These are phyloP conservation scores for Rhabdornis inornatus DNA, from an alignment of 2,113 vertebrate species.

Conservation along the genomic window DNA sequence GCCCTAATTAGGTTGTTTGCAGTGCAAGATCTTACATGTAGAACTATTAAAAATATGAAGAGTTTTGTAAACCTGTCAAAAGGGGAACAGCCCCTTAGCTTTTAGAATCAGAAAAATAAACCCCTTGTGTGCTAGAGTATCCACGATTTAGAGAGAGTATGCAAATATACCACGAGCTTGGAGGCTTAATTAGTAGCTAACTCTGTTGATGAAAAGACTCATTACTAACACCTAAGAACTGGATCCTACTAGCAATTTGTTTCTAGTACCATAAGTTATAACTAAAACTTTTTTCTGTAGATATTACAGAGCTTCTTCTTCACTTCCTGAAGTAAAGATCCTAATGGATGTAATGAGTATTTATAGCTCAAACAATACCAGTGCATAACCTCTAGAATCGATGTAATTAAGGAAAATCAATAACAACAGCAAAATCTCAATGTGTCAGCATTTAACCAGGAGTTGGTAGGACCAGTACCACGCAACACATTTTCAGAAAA, in stretches of 20 bases:
- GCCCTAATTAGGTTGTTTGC: background rate
- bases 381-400: conserved; percentile 33
- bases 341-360: conserved; percentile 12
- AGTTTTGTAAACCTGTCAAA: background rate
- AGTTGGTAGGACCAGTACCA: background rate
- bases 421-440: conserved; percentile 27
- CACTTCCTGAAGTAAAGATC: background rate
- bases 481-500: background rate
- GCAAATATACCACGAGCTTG: background rate
- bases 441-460: background rate
- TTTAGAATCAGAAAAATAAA: background rate
- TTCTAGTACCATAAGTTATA: background rate
- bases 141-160: background rate
- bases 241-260: background rate
- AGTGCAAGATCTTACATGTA: background rate
- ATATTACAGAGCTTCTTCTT: background rate
- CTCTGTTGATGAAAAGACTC: background rate
- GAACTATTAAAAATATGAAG: background rate
- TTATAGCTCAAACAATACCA: conserved; percentile 29
- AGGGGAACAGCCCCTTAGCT: background rate
- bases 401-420: conserved; percentile 63
- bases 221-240: background rate
- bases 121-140: background rate
- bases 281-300: background rate
- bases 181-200: background rate